These are phyloP conservation scores for Galeruca laticollis DNA, from an alignment of 2,888 invertebrate species.

Conservation along the genomic window DNA sequence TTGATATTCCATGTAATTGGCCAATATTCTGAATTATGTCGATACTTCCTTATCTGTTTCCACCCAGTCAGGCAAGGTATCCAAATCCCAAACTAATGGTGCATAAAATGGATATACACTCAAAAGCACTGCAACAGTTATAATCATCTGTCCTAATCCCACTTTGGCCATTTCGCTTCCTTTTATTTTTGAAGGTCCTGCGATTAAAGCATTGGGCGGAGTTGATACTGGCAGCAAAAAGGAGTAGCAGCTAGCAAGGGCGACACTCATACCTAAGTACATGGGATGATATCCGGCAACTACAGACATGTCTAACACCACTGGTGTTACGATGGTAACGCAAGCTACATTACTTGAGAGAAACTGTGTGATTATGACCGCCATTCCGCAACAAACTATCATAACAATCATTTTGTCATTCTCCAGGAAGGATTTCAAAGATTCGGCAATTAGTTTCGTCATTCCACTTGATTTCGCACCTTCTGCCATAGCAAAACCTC, in stretches of 20 bases:
- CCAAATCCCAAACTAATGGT: constrained; percentile 49
- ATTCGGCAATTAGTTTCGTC: constrained; percentile 79
- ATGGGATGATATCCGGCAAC: constrained; percentile 79
- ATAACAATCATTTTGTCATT: constrained; percentile 76
- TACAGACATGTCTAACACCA: constrained; percentile 81
- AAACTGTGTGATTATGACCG: constrained; percentile 83
- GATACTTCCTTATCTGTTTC: neutral
- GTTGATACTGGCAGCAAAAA: constrained; percentile 97
- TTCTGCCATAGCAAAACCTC: constrained; percentile 91
- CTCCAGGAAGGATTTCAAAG: constrained; percentile 74
- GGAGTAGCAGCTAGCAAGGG: constrained; percentile 90
- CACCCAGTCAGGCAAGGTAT: neutral
- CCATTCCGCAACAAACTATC: constrained; percentile 80
- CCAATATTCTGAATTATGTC: neutral
- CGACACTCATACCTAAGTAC: constrained; percentile 89
- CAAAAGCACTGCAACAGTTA: constrained; percentile 79
- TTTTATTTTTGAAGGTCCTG: constrained; percentile 84
- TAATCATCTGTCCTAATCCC: constrained; percentile 77
- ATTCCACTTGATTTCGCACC: constrained; percentile 80
- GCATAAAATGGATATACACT: constrained; percentile 82
- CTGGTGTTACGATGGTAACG: constrained; percentile 88
- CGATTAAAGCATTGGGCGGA: constrained; percentile 94
- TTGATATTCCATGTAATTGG: no score
- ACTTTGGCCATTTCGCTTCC: constrained; percentile 82
- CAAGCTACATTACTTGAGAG: constrained; percentile 92